Evolutionary conservation across 2,797 vertebrate species (phyloP), one percentile per base, ranked within the genome.

Genomic region (Myoxocephalus aenaeus): DNA sequence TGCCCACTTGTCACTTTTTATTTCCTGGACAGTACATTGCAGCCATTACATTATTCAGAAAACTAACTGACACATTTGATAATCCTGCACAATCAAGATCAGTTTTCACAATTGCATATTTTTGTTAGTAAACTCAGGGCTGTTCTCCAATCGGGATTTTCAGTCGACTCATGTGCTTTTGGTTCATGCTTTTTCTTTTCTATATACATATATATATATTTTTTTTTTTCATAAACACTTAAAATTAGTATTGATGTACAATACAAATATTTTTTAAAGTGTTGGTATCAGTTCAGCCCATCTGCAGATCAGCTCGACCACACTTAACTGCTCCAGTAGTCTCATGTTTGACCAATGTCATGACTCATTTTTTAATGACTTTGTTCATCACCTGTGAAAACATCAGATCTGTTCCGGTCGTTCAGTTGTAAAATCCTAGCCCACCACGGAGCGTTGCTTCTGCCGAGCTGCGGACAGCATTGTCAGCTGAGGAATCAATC

Each of bases 401-500:
- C 29, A 22, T 51, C 25, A 3, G 25, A 56, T 42, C 40, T 29
- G 17, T 62, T 38, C 32, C 42, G 32, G 22, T 50, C 11, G 42
- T 38, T n/a, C 12, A 63, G 46, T 72, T 51, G 6, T 51, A 53
- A 72, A 72, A 40, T 67, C 14, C 29, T 7, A 29, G 6, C 6
- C 0, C 18, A 25, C 5, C 14, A 1, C 1, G 14, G 10, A 18
- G 32, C 5, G 0, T 34, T 56, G n/a, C 34, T 64, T 0, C 50
- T 13, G 48, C 18, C 36, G 1, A 20, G 34, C 50, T 29, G 51
- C 15, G 27, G 58, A 40, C 57, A 40, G 18, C 3, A 17, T 29
- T 48, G 40, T 56, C 59, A 48, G 12, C 32, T 1, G 32, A 65
- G 5, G 38, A 25, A 40, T 69, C 58, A 14, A 63, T 48, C 66